Evolutionary conservation across 1,140 invertebrate genomes (phyloP), one percentile per base, ranked within the genome.

Genomic region (Lucilia cuprina): DNA sequence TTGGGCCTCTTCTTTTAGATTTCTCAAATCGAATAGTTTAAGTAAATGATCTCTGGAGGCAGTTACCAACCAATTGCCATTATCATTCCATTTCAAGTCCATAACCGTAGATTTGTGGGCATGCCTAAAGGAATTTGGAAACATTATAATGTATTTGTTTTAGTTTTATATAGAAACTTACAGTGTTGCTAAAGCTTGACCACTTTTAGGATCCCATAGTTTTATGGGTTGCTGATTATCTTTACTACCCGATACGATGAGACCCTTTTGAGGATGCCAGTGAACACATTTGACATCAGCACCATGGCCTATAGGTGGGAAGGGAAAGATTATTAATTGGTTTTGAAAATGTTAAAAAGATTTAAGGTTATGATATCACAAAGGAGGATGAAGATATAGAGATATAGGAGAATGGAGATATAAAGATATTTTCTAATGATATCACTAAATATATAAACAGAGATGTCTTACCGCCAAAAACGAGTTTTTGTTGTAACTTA

Each of bases 201-300:
- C 98, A 84, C 95, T 96, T 91, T 98, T 98, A 10, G 99, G 98
- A 93, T 99, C 99, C 99, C 99, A 99, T 17, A 99, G 92, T 92
- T 99, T 99, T 14, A 99, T 97, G 12, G 99, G 99, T 89, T 99
- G 99, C 90, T 99, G 99, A 91, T 98, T 99, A 91, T 99, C 99
- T 93, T 99, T 99, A 91, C 98, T 99, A 0, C 99, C 99, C 17
- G 98, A 99, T 25, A 99, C 97, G 87, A 99, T 95, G 82, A 99
- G 93, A 86, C 96, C 95, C 92, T 99, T 99, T 86, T 97, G 96
- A 7, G 99, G 99, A 94, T 99, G 99, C 99, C 99, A 99, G 91
- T 99, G 98, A 7, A 99, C 97, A 92, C 98, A 99, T 92, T 99
- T 99, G 0, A 99, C 99, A 94, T 99, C 99, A 21, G 99, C 97